Percentiles rank a stretch among this genome's conserved stretches.
phyloP scores from a whole-genome alignment of 2,797 vertebrate genomes.

The Sandelia bainsii region DNA sequence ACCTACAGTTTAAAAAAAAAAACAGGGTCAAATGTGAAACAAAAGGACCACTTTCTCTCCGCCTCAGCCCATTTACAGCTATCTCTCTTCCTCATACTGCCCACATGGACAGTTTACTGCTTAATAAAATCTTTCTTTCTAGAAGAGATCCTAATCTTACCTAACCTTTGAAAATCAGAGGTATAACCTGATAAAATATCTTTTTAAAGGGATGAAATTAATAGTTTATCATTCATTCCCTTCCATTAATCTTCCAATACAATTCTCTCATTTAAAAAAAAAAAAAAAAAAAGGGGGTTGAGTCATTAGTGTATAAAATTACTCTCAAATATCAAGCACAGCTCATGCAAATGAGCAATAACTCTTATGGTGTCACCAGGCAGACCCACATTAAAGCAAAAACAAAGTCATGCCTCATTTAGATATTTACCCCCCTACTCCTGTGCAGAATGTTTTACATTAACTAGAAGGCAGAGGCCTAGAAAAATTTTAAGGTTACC shows the following conservation, averaged over 20 bases:
- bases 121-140: conserved; percentile 57
- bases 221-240: conserved; percentile 50
- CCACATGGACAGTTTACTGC: conserved; percentile 34
- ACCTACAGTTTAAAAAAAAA: conserved; percentile 72
- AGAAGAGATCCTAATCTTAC: conserved; percentile 58
- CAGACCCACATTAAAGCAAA: not conserved
- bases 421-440: no score
- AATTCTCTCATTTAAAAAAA: conserved; percentile 40
- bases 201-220: conserved; percentile 49
- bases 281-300: no score
- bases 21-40: conserved; percentile 79
- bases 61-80: not conserved
- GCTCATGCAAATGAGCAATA: conserved; percentile 33
- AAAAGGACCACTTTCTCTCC: conserved; percentile 59
- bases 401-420: no score
- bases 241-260: conserved; percentile 54
- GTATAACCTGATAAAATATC: conserved; percentile 54
- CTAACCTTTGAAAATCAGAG: conserved; percentile 61
- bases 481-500: no score
- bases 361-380: not conserved
- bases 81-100: not conserved
- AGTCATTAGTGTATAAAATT: conserved; percentile 47
- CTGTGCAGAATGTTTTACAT: no score
- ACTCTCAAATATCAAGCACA: conserved; percentile 21
- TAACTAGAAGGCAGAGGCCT: no score